These are phyloP conservation scores for Corynorhinus townsendii DNA, from an alignment of 2,113 vertebrate species.

Conservation along the genomic window DNA sequence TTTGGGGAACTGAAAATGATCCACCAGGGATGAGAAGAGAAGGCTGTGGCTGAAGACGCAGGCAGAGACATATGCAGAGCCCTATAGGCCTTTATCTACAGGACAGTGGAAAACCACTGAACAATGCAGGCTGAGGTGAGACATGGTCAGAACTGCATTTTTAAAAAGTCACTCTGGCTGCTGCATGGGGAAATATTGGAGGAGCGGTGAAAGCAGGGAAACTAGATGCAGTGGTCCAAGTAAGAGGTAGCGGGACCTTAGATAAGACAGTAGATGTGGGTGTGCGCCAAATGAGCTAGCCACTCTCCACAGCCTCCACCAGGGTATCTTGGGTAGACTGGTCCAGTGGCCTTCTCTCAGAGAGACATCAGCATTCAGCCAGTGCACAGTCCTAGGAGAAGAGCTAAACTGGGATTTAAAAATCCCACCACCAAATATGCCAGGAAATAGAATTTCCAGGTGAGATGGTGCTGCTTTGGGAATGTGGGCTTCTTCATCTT, in stretches of 20 bases:
- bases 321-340: too few relatives aligned
- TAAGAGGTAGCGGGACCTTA: neutral
- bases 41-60: neutral
- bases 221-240: neutral
- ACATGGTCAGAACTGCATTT: neutral
- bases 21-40: neutral
- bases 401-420: neutral
- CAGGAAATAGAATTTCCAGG: neutral
- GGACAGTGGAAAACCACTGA: neutral
- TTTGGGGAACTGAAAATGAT: neutral
- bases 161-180: neutral
- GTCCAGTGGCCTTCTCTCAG: neutral
- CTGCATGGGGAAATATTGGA: neutral
- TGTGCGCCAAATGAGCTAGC: neutral
- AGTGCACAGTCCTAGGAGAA: neutral
- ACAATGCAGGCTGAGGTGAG: neutral
- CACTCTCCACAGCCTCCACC: neutral
- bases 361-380: neutral
- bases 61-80: neutral
- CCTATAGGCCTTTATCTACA: neutral
- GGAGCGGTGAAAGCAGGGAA: neutral
- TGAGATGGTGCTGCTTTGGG: neutral
- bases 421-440: neutral
- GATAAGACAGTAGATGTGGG: neutral
- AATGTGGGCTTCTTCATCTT: neutral